A percentile compares a stretch with the other conserved stretches of the same genome.
These are phyloP conservation scores for Callorhinus ursinus DNA, from an alignment of 2,113 vertebrate species.

Conservation along the genomic window DNA sequence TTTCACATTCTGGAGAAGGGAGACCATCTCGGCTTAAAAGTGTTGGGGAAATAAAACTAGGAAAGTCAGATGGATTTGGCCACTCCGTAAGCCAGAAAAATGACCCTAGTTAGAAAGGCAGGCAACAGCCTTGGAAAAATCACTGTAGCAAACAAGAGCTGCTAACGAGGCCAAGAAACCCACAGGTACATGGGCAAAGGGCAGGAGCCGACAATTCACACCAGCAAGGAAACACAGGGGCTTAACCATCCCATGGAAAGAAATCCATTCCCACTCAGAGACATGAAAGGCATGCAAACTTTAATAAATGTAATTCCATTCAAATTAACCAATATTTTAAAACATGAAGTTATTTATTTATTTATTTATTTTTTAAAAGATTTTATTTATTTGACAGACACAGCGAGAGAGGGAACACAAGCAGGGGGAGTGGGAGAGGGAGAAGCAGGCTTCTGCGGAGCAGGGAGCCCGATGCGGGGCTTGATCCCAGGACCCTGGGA, in stretches of 20 bases:
- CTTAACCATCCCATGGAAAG: neutral
- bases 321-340: slow-evolving; percentile 70
- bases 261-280: neutral
- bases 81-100: slow-evolving; percentile 16
- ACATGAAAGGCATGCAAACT: neutral
- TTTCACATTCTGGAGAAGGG: neutral
- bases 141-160: neutral
- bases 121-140: neutral
- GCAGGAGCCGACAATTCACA: neutral
- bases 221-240: neutral
- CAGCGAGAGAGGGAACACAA: too few species aligned
- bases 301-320: slow-evolving; percentile 50
- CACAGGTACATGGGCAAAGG: neutral
- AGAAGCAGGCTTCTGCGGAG: too few species aligned
- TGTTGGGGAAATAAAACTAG: neutral
- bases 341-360: slow-evolving; percentile 17
- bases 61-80: neutral
- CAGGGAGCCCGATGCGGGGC: too few species aligned
- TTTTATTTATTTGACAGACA: too few species aligned
- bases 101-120: neutral
- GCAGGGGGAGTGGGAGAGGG: too few species aligned
- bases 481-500: too few species aligned
- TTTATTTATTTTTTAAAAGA: neutral
- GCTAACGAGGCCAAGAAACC: neutral
- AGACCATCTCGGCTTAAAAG: neutral